Base-by-base conservation (phyloP, 1,140 invertebrate species). In the Wiebesia pumilae region DNA sequence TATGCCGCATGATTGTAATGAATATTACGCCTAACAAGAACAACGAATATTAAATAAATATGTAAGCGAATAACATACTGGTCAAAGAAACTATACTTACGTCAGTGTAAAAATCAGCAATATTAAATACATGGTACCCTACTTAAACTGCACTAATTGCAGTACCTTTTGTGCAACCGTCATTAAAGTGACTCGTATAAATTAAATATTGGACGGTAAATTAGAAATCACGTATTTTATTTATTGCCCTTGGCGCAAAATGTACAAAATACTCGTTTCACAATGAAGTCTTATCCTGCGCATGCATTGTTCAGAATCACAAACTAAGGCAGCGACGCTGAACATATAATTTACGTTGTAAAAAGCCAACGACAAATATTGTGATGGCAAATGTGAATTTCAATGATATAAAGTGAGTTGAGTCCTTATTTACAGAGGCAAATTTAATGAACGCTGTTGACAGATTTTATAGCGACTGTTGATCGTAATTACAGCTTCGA, bases 401-500 rank as follows among this genome's bases (percentile, higher is more conserved):
- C 54, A 81, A 71, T 73, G 65, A 71, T 83, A 81, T 43, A 81
- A 38, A 71, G 27, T 69, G 43, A 51, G 69, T 73, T 54, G 43
- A 69, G 81, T 51, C 3, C 65, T 69, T 51, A 73, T 54, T 83
- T 54, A 75, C 35, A 43, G 10, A 38, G 47, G 51, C 82, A 62
- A 77, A 77, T 77, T 83, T 77, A 83, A 75, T 30, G 54, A 77
- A 54, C 47, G 21, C 24, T 51, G 35, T 65, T 78, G 71, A 77
- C 73, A 75, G 71, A 84, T 84, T 78, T 84, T 84, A 84, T 84
- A 43, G 71, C 71, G n/a, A 83, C 81, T 47, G 65, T 71, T 75
- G 24, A 83, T 83, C 33, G 43, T 75, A 83, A 75, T 83, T 73
- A 40, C 33, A 27, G n/a, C 19, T 75, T 73, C 27, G 51, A 84